A percentile compares a stretch with the other conserved stretches of the same genome.
These are phyloP conservation scores for Archivesica marissinica DNA, from an alignment of 1,140 invertebrate species.

Conservation along the genomic window DNA sequence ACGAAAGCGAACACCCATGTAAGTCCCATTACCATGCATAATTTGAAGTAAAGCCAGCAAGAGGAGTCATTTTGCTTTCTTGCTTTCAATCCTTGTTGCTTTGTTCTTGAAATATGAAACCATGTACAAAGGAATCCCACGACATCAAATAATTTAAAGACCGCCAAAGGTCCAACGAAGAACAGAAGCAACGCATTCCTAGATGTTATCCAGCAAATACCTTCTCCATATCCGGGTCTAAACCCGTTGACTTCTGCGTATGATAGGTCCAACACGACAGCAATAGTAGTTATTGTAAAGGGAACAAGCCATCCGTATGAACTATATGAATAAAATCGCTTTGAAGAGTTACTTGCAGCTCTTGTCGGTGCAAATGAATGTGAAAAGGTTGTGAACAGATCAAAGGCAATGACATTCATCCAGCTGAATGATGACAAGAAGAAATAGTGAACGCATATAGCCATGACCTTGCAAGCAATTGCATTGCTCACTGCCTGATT, in stretches of 20 bases:
- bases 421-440: conserved; percentile 86
- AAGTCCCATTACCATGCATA: conserved; percentile 82
- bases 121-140: conserved; percentile 77
- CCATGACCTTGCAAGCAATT: conserved; percentile 76
- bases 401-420: conserved; percentile 86
- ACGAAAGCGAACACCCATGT: conserved; percentile 76
- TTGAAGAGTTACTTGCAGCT: conserved; percentile 51
- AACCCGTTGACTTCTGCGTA: background rate
- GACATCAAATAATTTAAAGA: conserved; percentile 78
- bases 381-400: conserved; percentile 87
- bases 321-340: conserved; percentile 85
- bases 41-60: conserved; percentile 85
- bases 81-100: conserved; percentile 30
- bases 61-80: conserved; percentile 60
- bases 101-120: conserved; percentile 83
- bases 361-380: conserved; percentile 58
- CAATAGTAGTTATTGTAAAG: conserved; percentile 82
- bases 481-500: conserved; percentile 36
- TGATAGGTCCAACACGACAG: conserved; percentile 83
- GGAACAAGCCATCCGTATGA: conserved; percentile 85
- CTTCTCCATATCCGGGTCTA: conserved; percentile 73
- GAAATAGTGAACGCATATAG: conserved; percentile 84
- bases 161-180: conserved; percentile 79
- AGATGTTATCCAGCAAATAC: conserved; percentile 83
- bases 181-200: conserved; percentile 74